Base-by-base conservation (phyloP, 2,797 vertebrate species). In the Decapterus maruadsi region DNA sequence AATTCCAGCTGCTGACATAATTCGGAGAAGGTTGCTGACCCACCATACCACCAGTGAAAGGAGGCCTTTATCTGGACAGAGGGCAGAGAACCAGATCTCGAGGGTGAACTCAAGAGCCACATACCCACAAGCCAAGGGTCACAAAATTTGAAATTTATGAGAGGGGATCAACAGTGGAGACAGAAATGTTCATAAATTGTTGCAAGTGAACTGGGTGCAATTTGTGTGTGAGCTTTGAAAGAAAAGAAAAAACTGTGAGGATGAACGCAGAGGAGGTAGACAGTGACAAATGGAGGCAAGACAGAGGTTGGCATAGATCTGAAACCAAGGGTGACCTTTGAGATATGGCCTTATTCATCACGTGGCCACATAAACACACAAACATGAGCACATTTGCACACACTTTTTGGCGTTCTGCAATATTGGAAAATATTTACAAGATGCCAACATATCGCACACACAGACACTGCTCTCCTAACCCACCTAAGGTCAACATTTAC, bases 401-500 rank as follows among this genome's bases (percentile, higher is more conserved):
- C 61, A 61, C 75, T 77, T 75, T 72, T 59, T 79, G 84, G 69
- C 69, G 70, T 72, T 88, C 77, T 74, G 36, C 55, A 81, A 48
- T 26, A 26, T 14, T 67, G 45, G 62, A 72, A 43, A 68, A 80
- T 75, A 81, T 60, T 65, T 70, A 48, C 22, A 40, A 46, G 62
- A 83, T 85, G 86, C 78, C 83, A 90, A 79, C 76, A 81, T 42
- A 66, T 53, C 74, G 75, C 71, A 82, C 79, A 53, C 34, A 10
- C 50, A 75, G 1, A 58, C 8, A 43, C 59, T 75, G 45, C 83
- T 77, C 29, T 31, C 60, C 5, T 65, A 59, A 59, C 81, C 74
- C 78, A 80, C 62, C 82, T 80, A 83, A 46, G 45, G 89, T 94
- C 90, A 94, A 94, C 93, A 93, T 93, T 93, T 90, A 94, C 93